phyloP scores from a whole-genome alignment of 2,113 vertebrate species.

The Cephalopterus ornatus region DNA sequence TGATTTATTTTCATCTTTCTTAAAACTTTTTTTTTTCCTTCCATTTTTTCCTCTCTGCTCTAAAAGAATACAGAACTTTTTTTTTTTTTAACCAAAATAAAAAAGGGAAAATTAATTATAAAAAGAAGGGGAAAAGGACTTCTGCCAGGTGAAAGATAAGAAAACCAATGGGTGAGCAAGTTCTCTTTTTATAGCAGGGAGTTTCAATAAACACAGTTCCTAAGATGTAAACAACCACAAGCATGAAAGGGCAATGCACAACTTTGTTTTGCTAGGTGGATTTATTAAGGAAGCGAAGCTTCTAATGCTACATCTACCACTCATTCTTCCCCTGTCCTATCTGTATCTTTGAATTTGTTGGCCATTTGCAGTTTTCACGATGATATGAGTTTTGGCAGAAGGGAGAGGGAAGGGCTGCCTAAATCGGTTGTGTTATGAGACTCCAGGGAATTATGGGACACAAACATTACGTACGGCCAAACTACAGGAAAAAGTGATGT shows the following conservation, averaged over 20 bases:
- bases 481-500: conserved; percentile 2
- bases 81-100: neutral
- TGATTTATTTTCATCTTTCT: neutral
- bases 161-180: neutral
- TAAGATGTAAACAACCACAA: neutral
- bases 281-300: neutral
- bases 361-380: neutral
- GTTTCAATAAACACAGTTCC: neutral
- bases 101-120: neutral
- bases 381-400: neutral
- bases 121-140: neutral
- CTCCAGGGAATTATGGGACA: neutral
- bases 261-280: neutral
- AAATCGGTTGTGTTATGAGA: neutral
- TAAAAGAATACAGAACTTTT: neutral
- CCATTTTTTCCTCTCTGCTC: neutral
- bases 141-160: neutral
- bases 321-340: neutral
- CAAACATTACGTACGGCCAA: neutral
- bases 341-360: neutral
- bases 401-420: neutral
- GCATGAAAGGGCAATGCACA: neutral
- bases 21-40: neutral
- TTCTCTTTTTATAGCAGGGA: neutral
- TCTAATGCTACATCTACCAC: neutral